Percentiles rank a stretch among this genome's conserved stretches.
phyloP scores from a whole-genome alignment of 2,888 invertebrate species.

The Pollenia griseotomentosa region DNA sequence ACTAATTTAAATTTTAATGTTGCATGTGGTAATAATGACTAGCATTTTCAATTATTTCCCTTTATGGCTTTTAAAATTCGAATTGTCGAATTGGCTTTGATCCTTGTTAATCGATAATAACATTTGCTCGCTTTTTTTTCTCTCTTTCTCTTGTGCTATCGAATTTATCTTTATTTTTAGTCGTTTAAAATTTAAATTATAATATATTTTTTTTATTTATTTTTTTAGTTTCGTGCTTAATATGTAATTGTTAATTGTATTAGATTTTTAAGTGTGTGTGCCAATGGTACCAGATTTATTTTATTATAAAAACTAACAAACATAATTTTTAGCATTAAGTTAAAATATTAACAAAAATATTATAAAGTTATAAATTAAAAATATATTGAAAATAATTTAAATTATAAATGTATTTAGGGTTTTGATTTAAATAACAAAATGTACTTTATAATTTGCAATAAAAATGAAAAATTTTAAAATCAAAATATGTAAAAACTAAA shows the following conservation, averaged over 20 bases:
- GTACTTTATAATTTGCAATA: constrained; percentile 54
- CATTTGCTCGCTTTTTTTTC: neutral
- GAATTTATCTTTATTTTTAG: neutral
- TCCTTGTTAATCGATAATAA: neutral
- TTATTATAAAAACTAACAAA: neutral
- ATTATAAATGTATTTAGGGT: constrained; percentile 18
- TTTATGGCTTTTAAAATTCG: neutral
- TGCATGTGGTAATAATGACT: constrained; percentile 50
- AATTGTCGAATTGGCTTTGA: neutral
- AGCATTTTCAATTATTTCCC: constrained; percentile 1
- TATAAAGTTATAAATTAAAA: neutral
- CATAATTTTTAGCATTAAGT: neutral
- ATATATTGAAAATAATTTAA: constrained; percentile 8
- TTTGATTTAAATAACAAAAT: constrained; percentile 31
- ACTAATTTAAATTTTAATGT: constrained; percentile 29
- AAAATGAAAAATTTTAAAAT: constrained; percentile 38
- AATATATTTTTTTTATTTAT: neutral
- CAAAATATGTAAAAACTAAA: neutral
- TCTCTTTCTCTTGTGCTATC: neutral
- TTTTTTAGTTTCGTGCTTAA: constrained; percentile 44
- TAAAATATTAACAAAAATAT: constrained; percentile 1
- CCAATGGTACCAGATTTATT: constrained; percentile 49
- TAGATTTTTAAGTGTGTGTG: constrained; percentile 29
- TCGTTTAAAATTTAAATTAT: neutral
- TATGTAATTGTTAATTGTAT: constrained; percentile 1